Base-by-base conservation (phyloP, 2,113 vertebrate genomes). In the Spilogale gracilis region DNA sequence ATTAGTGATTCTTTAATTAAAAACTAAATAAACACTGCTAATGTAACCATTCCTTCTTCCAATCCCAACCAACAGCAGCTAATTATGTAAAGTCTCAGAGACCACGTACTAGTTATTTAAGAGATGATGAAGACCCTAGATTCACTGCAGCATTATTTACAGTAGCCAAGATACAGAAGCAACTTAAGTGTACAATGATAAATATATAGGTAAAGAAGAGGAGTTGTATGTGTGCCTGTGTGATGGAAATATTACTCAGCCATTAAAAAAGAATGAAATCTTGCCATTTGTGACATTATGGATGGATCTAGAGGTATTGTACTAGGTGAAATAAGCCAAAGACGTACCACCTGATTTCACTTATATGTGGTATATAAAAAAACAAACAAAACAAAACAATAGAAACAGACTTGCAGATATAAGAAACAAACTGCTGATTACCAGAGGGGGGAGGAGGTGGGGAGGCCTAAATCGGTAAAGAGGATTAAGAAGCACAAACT, bases 1-100 rank as follows among this genome's bases (percentile, higher is more conserved):
- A 89, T 60, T 38, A 94, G 38, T 85, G 54, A 61, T n/a, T 80
- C 56, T 84, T 60, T 61, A 43, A 88, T 96, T 43, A 69, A 86
- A 86, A 88, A 38, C 52, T 76, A 73, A 93, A 60, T 48, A 80
- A 80, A 61, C 21, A 76, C 14, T 61, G 32, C 17, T 85, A 38
- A 32, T 90, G 63, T 58, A 65, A 60, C 60, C 45, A 87, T 84
- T 61, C 10, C n/a, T 89, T 85, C 48, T 32, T 86, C 54, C 38
- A 82, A 54, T 45, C 2, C 71, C 67, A 61, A 61, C 14, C 18
- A 76, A 85, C 3, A 79, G n/a, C 88, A 83, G 38, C 54, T 71
- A 56, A 88, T 25, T 85, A 21, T 71, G 11, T 23, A 20, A 1
- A 76, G 32, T 80, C 27, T 54, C 54, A 86, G 17, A 87, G 23